phyloP scores from a whole-genome alignment of 1,140 invertebrate species.

The Zaprionus lachaisei region DNA sequence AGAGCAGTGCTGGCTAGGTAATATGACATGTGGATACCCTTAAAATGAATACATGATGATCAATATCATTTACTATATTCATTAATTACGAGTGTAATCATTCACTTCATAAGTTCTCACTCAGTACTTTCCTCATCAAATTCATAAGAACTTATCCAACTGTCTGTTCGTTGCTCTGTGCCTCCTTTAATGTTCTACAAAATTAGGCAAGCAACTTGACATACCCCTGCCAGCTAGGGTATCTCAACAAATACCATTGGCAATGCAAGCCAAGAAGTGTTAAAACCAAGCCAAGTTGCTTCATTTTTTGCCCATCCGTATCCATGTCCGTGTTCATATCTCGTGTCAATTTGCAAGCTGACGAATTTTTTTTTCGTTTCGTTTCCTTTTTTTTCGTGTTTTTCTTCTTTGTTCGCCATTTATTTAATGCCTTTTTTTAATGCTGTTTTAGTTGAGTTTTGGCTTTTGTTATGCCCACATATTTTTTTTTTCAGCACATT shows the following conservation, averaged over 20 bases:
- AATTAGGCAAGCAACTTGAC: background rate
- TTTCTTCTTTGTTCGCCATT: conserved; percentile 48
- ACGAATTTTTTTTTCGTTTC: conserved; percentile 51
- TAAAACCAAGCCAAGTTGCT: conserved; percentile 76
- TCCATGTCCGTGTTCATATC: conserved; percentile 79
- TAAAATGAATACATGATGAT: no score
- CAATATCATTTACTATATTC: no score
- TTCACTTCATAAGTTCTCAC: no score
- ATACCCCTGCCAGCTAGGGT: background rate
- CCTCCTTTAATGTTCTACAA: background rate
- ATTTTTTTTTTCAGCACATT: conserved; percentile 59
- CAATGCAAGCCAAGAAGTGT: conserved; percentile 73
- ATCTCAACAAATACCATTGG: conserved; percentile 18
- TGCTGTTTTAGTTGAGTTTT: conserved; percentile 71
- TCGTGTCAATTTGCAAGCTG: conserved; percentile 80
- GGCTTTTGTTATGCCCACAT: conserved; percentile 37
- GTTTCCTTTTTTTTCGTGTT: conserved; percentile 25
- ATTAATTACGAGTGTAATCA: no score
- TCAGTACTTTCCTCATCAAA: background rate
- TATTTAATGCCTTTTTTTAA: conserved; percentile 74
- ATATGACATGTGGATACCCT: background rate
- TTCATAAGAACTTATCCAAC: background rate
- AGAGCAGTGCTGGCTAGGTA: background rate
- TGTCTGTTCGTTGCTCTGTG: background rate
- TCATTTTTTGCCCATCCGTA: conserved; percentile 55